phyloP scores from a whole-genome alignment of 35 echinoderm and acorn worm genomes.

The Apostichopus parvimensis region DNA sequence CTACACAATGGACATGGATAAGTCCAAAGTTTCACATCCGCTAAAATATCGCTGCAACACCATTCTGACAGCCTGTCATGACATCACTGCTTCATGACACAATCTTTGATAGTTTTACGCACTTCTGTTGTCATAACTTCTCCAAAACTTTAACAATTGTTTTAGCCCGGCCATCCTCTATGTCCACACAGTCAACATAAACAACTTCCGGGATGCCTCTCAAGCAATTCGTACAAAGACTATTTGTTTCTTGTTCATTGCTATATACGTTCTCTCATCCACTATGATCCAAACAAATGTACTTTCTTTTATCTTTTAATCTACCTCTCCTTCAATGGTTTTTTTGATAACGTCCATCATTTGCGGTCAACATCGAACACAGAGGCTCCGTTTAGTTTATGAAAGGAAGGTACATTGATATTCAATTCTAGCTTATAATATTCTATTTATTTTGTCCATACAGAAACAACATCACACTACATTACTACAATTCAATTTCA shows the following conservation, averaged over 20 bases:
- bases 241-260: neutral
- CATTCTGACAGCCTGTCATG: neutral
- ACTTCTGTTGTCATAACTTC: neutral
- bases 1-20: neutral
- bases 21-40: neutral
- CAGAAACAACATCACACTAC: too few relatives aligned
- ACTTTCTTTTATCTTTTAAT: neutral
- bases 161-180: neutral
- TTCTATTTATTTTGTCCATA: too few relatives aligned
- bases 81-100: neutral
- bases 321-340: neutral
- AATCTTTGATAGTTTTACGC: neutral
- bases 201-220: neutral
- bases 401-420: too few relatives aligned
- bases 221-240: neutral
- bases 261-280: neutral
- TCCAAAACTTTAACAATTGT: neutral
- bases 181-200: constrained; percentile 13
- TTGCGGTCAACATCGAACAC: too few relatives aligned
- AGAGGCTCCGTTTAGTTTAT: too few relatives aligned
- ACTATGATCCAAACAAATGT: neutral
- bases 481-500: too few relatives aligned
- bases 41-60: neutral
- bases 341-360: neutral
- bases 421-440: too few relatives aligned